Conservation (phyloP, 2,888 invertebrate species). For the Synergus itoensis region DNA sequence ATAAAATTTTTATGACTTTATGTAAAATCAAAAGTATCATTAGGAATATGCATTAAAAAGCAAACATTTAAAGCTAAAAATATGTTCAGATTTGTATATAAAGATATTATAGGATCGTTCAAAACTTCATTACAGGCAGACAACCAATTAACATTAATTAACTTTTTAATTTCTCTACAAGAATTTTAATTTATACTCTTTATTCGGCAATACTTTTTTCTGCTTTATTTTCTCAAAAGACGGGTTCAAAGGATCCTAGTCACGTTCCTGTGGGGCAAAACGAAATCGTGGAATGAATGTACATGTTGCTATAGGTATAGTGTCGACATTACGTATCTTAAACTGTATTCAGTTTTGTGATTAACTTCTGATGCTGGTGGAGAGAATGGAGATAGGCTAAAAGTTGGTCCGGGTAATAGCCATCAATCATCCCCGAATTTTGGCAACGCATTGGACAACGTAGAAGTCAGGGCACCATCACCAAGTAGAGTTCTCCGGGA, state of each 20-base stretch:
- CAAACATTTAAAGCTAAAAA: too few species aligned
- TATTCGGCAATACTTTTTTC: too few species aligned
- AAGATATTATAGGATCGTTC: too few species aligned
- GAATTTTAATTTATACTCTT: too few species aligned
- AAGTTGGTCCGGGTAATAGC: slow-evolving; percentile 75
- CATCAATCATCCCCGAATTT: slow-evolving; percentile 77
- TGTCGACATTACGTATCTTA: neutral
- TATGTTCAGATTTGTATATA: too few species aligned
- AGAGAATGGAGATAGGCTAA: slow-evolving; percentile 45
- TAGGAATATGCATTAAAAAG: too few species aligned
- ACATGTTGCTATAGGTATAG: neutral
- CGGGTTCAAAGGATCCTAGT: neutral
- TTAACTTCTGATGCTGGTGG: neutral
- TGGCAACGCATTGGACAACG: slow-evolving; percentile 77
- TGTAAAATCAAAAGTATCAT: too few species aligned
- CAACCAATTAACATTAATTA: too few species aligned
- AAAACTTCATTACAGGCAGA: too few species aligned
- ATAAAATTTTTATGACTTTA: too few species aligned
- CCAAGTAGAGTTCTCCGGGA: slow-evolving; percentile 75
- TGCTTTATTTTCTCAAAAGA: neutral
- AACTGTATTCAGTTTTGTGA: neutral
- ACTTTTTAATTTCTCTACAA: too few species aligned
- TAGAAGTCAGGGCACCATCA: slow-evolving; percentile 76
- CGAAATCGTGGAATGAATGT: neutral
- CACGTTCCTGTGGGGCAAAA: neutral